phyloP scores from a whole-genome alignment of 2,888 invertebrate genomes.

The Hirtodrosophila alboralis region DNA sequence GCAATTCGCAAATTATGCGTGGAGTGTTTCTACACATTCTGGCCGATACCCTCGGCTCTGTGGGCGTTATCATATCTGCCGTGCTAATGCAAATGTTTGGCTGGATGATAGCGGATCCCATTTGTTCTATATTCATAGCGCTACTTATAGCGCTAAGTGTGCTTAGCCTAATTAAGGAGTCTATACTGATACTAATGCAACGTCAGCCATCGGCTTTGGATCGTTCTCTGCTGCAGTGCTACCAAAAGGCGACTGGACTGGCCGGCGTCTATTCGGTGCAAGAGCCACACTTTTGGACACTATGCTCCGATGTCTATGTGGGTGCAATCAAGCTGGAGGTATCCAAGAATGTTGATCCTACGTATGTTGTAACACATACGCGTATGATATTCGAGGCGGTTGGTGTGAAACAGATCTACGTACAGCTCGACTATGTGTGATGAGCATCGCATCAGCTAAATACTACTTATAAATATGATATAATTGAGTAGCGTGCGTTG shows the following conservation, averaged over 20 bases:
- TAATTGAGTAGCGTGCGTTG: constrained; percentile 49
- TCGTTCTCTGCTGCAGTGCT: constrained; percentile 92
- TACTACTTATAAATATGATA: constrained; percentile 37
- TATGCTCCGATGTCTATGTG: constrained; percentile 96
- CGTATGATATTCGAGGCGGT: constrained; percentile 97
- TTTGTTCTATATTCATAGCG: constrained; percentile 98
- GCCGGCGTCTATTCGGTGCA: constrained; percentile 98
- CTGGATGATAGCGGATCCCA: constrained; percentile 99
- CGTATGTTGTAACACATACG: constrained; percentile 96
- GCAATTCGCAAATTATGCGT: constrained; percentile 95
- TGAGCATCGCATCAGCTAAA: constrained; percentile 42
- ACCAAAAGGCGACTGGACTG: constrained; percentile 93
- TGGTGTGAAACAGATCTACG: constrained; percentile 95
- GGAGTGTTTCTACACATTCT: constrained; percentile 98
- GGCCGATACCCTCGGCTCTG: constrained; percentile 97
- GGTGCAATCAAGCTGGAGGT: constrained; percentile 98
- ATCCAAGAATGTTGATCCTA: constrained; percentile 95
- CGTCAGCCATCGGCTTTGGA: constrained; percentile 94
- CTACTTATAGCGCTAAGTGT: constrained; percentile 95
- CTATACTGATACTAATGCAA: constrained; percentile 96
- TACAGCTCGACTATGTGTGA: constrained; percentile 95
- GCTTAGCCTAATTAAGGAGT: constrained; percentile 92
- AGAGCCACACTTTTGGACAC: constrained; percentile 99
- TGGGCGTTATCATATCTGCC: constrained; percentile 98
- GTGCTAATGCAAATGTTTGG: constrained; percentile 97